A percentile compares a stretch with the other conserved stretches of the same genome.
phyloP scores from a whole-genome alignment of 2,113 vertebrate genomes.

The Synchiropus splendidus region DNA sequence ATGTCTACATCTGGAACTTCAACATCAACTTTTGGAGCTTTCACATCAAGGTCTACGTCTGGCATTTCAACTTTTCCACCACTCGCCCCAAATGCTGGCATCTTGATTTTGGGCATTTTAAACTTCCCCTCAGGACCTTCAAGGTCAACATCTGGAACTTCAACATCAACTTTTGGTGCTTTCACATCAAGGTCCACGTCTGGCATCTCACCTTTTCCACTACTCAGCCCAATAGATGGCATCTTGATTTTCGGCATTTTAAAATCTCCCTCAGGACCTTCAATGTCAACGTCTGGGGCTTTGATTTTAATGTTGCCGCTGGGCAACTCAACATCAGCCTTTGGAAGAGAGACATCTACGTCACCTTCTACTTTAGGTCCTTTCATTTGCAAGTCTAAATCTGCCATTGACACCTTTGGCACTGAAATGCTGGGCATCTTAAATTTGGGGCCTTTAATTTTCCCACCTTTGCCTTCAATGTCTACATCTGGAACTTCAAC shows the following conservation, averaged over 20 bases:
- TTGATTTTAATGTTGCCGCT: neutral
- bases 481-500: slow-evolving; percentile 1
- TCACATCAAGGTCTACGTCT: neutral
- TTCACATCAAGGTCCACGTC: slow-evolving; percentile 3
- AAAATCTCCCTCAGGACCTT: neutral
- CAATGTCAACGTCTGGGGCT: slow-evolving; percentile 3
- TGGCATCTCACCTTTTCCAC: slow-evolving; percentile 3
- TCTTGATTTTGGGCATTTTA: neutral
- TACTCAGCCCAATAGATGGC: slow-evolving; percentile 6
- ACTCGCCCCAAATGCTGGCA: too few species aligned
- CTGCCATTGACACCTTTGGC: too few species aligned
- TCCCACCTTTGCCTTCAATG: slow-evolving; percentile 1
- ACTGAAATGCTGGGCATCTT: slow-evolving; percentile 7
- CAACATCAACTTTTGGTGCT: neutral
- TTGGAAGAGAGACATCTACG: slow-evolving; percentile 11
- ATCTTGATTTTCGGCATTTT: slow-evolving; percentile 10
- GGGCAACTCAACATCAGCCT: neutral
- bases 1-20: neutral
- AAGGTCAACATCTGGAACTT: neutral
- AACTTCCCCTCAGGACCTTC: neutral
- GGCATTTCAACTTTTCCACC: neutral
- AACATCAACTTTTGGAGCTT: too few species aligned
- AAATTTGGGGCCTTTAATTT: slow-evolving; percentile 8
- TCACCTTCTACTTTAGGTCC: slow-evolving; percentile 6
- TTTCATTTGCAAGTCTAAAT: slow-evolving; percentile 21